These are phyloP conservation scores for Protophormia terraenovae DNA, from an alignment of 2,888 invertebrate genomes.

Conservation along the genomic window DNA sequence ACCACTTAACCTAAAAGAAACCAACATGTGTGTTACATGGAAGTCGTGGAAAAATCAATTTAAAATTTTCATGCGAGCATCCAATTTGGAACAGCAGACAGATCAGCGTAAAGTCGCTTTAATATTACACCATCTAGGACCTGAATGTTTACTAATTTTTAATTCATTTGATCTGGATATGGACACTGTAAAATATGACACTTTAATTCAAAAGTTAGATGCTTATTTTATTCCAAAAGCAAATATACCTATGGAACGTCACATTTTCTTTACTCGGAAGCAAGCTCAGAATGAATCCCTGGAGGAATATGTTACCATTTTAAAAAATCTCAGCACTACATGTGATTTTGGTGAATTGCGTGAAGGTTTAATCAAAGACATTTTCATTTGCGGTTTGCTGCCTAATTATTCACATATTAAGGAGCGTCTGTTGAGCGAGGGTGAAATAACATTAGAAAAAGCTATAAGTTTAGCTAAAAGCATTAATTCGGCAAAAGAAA, in stretches of 20 bases:
- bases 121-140: conserved; percentile 46
- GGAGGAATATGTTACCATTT: too few relatives aligned
- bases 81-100: conserved; percentile 34
- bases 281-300: conserved; percentile 18
- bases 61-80: too few relatives aligned
- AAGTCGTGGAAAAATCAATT: conserved; percentile 61
- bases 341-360: too few relatives aligned
- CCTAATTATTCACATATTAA: neutral
- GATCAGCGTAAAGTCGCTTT: conserved; percentile 47
- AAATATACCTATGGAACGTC: conserved; percentile 63
- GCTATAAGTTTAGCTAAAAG: neutral
- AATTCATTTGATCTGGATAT: conserved; percentile 65
- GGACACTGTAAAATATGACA: conserved; percentile 45
- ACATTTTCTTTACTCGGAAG: conserved; percentile 37
- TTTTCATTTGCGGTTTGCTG: too few relatives aligned
- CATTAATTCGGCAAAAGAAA: conserved; percentile 11
- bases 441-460: neutral
- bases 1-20: conserved; percentile 43
- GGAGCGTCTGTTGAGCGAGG: neutral
- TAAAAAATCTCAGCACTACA: too few relatives aligned
- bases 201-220: conserved; percentile 17
- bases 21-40: conserved; percentile 48
- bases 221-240: conserved; percentile 64
- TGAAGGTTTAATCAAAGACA: too few relatives aligned
- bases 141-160: conserved; percentile 50